Conservation (phyloP, 2,888 invertebrate species). For the Anorthoa munda region DNA sequence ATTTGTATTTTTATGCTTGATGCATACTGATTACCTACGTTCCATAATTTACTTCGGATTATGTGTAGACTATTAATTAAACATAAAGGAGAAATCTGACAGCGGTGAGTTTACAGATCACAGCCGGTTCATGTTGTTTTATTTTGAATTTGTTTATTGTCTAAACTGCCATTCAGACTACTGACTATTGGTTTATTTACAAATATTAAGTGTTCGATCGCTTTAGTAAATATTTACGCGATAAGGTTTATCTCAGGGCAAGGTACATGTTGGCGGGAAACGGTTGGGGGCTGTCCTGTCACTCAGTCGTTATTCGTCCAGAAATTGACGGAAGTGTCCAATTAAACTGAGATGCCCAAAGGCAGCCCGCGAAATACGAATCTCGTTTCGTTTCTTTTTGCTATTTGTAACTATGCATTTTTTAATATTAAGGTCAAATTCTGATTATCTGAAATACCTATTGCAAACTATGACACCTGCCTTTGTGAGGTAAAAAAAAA, state of each 20-base stretch:
- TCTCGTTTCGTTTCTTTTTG: neutral
- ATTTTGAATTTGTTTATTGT: slow-evolving; percentile 11
- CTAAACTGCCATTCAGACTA: neutral
- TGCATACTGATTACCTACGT: slow-evolving; percentile 16
- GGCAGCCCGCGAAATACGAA: neutral
- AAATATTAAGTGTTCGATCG: neutral
- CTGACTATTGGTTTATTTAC: neutral
- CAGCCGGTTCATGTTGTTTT: slow-evolving; percentile 43
- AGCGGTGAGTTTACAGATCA: slow-evolving; percentile 64
- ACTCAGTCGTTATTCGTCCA: slow-evolving; percentile 24
- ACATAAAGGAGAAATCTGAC: slow-evolving; percentile 65
- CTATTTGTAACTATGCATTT: neutral
- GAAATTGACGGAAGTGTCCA: slow-evolving; percentile 31
- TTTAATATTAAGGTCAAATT: neutral
- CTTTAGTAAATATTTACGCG: neutral
- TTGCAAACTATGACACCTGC: too few relatives aligned
- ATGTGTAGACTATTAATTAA: slow-evolving; percentile 47
- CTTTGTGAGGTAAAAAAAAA: neutral
- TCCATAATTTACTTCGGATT: slow-evolving; percentile 39
- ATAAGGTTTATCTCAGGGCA: neutral
- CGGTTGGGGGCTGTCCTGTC: slow-evolving; percentile 1
- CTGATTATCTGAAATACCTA: neutral
- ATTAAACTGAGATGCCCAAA: neutral
- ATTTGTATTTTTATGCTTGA: slow-evolving; percentile 18
- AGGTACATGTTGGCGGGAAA: slow-evolving; percentile 60